Conservation (phyloP, 2,888 invertebrate species). For the Trichopria drosophilae region DNA sequence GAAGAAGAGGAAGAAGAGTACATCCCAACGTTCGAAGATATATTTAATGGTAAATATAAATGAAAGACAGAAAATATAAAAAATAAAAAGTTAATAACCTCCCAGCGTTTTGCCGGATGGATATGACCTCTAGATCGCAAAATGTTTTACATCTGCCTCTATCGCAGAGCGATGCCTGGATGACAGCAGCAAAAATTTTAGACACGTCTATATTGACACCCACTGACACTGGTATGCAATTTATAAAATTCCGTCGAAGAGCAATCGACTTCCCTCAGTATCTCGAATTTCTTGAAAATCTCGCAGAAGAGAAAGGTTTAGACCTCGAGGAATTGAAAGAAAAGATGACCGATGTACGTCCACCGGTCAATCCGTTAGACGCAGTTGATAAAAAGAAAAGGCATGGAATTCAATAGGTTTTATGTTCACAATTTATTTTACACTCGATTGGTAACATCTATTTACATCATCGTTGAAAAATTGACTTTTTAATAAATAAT, state of each 20-base stretch:
- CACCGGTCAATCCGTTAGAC: too few species aligned
- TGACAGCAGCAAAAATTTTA: conserved; percentile 42
- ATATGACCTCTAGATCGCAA: conserved; percentile 38
- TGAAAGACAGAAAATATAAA: too few species aligned
- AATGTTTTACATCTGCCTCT: conserved; percentile 41
- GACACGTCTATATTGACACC: conserved; percentile 44
- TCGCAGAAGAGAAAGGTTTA: conserved; percentile 38
- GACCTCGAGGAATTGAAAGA: conserved; percentile 39
- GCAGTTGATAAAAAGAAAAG: too few species aligned
- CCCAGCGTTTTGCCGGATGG: conserved; percentile 46
- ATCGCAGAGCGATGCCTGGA: conserved; percentile 47
- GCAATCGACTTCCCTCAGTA: conserved; percentile 46
- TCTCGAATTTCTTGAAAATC: conserved; percentile 39
- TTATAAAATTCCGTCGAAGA: conserved; percentile 49
- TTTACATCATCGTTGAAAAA: too few species aligned
- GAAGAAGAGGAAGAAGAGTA: conserved; percentile 26
- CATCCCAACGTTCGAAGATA: conserved; percentile 39
- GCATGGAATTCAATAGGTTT: too few species aligned
- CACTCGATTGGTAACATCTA: too few species aligned
- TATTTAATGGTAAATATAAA: conserved; percentile 44
- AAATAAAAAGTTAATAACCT: not conserved
- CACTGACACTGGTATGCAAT: conserved; percentile 47
- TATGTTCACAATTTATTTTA: too few species aligned
- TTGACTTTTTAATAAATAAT: too few species aligned
- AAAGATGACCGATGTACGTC: too few species aligned